These are phyloP conservation scores for Philaenus spumarius DNA, from an alignment of 1,140 invertebrate species.

Conservation along the genomic window DNA sequence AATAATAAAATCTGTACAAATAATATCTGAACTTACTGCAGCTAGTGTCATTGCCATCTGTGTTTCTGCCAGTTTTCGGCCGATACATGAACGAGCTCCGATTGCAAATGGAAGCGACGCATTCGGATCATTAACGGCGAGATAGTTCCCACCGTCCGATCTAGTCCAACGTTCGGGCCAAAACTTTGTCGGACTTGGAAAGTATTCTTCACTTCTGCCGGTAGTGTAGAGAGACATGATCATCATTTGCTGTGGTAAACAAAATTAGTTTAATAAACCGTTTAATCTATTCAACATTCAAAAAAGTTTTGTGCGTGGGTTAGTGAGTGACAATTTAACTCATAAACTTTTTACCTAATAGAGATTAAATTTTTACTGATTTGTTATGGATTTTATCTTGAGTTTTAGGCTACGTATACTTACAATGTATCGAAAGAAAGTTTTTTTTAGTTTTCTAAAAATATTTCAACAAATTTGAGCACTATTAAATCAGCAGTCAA, in stretches of 20 bases:
- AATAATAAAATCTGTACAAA: neutral
- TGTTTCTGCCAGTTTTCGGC: slow-evolving; percentile 66
- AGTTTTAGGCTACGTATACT: too few species aligned
- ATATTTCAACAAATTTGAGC: too few species aligned
- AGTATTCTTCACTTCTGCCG: slow-evolving; percentile 61
- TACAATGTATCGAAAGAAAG: too few species aligned
- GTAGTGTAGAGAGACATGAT: slow-evolving; percentile 76
- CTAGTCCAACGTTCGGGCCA: slow-evolving; percentile 69
- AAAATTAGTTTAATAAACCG: slow-evolving; percentile 30
- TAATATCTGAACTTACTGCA: slow-evolving; percentile 42
- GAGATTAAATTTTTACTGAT: too few species aligned
- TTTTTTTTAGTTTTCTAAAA: too few species aligned
- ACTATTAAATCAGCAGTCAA: too few species aligned
- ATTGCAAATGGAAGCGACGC: slow-evolving; percentile 78
- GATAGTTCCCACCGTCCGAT: slow-evolving; percentile 39
- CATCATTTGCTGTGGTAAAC: slow-evolving; percentile 67
- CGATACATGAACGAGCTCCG: slow-evolving; percentile 74
- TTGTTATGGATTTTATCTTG: too few species aligned
- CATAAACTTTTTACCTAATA: too few species aligned
- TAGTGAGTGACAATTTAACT: too few species aligned
- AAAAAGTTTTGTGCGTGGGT: too few species aligned
- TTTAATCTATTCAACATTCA: neutral
- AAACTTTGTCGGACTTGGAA: slow-evolving; percentile 60
- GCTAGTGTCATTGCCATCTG: slow-evolving; percentile 60
- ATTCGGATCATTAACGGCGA: slow-evolving; percentile 47